Conservation (phyloP, 37 sponge, comb jelly and placozoan genomes). For the Beroe forskalii region DNA sequence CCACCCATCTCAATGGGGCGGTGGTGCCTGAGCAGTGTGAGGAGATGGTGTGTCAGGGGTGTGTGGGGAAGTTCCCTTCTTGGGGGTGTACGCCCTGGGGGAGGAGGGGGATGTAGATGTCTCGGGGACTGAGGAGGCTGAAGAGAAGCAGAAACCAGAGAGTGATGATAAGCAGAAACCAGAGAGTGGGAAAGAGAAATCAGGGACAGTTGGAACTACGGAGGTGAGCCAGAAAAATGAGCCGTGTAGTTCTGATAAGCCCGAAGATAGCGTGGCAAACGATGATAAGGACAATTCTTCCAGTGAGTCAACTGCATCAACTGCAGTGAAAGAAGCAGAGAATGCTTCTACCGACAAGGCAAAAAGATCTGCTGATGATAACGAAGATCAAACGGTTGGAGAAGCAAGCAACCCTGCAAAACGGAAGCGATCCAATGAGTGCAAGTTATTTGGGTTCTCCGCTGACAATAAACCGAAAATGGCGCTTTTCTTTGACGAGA, state of each 20-base stretch:
- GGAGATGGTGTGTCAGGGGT: conserved; percentile 52
- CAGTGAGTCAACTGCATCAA: too few relatives aligned
- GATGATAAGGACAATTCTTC: too few relatives aligned
- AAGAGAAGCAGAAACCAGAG: conserved; percentile 12
- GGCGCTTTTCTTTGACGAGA: conserved; percentile 7
- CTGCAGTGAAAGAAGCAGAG: too few relatives aligned
- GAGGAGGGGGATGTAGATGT: background rate
- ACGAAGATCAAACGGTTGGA: too few relatives aligned
- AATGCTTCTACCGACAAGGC: too few relatives aligned
- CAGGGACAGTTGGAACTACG: background rate
- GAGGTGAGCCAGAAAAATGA: background rate
- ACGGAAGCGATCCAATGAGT: conserved; percentile 33
- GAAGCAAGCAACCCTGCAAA: conserved; percentile 8
- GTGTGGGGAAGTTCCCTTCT: conserved; percentile 67
- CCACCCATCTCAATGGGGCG: conserved; percentile 27
- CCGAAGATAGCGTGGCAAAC: background rate
- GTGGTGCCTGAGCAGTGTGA: conserved; percentile 40
- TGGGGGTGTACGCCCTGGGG: conserved; percentile 64
- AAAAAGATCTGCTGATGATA: too few relatives aligned
- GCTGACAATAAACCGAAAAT: too few relatives aligned
- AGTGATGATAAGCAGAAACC: background rate
- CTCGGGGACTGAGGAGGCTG: background rate
- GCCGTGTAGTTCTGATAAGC: conserved; percentile 27
- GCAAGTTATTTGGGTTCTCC: background rate
- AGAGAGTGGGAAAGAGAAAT: too few relatives aligned